These are phyloP conservation scores for Epistrophe eligans DNA, from an alignment of 2,888 invertebrate species.

Conservation along the genomic window DNA sequence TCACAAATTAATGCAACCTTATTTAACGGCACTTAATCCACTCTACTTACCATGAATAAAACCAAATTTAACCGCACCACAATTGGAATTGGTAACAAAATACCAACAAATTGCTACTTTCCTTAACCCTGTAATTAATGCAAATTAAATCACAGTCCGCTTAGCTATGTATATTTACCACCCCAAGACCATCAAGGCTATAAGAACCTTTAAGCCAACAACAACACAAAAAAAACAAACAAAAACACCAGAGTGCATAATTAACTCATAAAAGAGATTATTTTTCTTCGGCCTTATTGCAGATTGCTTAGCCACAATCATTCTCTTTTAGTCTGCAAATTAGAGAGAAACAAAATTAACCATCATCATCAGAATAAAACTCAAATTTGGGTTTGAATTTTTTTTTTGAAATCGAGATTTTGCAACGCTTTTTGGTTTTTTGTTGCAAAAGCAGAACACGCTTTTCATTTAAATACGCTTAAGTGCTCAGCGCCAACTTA, in stretches of 20 bases:
- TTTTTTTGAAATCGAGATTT: constrained; percentile 17
- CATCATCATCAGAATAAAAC: constrained; percentile 17
- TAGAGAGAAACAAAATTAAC: constrained; percentile 5
- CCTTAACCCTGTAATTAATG: constrained; percentile 63
- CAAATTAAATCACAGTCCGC: constrained; percentile 73
- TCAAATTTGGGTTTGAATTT: constrained; percentile 41
- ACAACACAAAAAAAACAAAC: too few relatives aligned
- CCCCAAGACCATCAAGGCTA: not conserved
- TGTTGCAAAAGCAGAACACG: constrained; percentile 15
- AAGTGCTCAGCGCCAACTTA: constrained; percentile 64
- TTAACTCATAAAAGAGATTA: constrained; percentile 74
- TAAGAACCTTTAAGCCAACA: constrained; percentile 1
- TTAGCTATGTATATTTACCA: not conserved
- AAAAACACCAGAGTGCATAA: constrained; percentile 52
- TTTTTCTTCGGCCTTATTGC: constrained; percentile 35
- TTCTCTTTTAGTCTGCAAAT: not conserved
- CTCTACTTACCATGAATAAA: constrained; percentile 22
- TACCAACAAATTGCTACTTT: constrained; percentile 39
- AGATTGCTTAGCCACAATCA: constrained; percentile 33
- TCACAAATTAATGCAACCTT: constrained; percentile 14
- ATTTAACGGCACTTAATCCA: constrained; percentile 38
- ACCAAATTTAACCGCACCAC: constrained; percentile 7
- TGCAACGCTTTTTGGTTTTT: constrained; percentile 64
- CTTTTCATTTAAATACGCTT: constrained; percentile 40
- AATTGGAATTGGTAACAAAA: constrained; percentile 28